Evolutionary conservation across 2,888 invertebrate species (phyloP), one percentile per base, ranked within the genome.

Genomic region (Cephalotes varians): DNA sequence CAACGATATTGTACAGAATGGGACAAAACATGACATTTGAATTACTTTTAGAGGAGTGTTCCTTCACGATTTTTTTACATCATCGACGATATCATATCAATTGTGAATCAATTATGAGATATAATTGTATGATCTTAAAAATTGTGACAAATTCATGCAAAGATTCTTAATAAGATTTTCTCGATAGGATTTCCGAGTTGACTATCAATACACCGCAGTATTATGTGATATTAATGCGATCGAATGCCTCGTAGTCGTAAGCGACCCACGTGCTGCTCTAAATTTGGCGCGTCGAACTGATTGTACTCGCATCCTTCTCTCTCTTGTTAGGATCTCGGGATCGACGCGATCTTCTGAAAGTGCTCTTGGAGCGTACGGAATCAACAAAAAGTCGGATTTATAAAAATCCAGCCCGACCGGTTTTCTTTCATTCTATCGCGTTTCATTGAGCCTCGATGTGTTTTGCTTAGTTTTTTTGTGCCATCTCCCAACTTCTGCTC

Each of bases 361-460:
- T 56, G 73, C 67, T 79, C 79, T 40, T 62, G 54, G 25, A 64
- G 37, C 44, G 56, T 10, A 25, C 18, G 72, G 81, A 85, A 86
- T 85, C 81, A 49, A 65, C 62, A 85, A 86, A 85, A 88, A 91
- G 87, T 86, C 85, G 74, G 90, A 87, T 87, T 91, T 86, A 88
- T 86, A 86, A 87, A 87, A 88, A 88, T 89, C 85, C 86, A 86
- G 83, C 88, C 72, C 76, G 80, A 88, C 88, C 84, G 86, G 88
- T 88, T 88, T 84, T 72, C 60, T 82, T 87, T 79, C 67, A 69
- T 81, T 87, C 88, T 88, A 85, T 88, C 85, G 82, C 82, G 84
- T 87, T 85, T 87, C 87, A 88, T 88, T 88, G 85, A 87, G 82
- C 28, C 56, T 28, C 80, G 60, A 67, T 64, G 58, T 51, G 82